Conservation (phyloP, 2,888 invertebrate genomes). For the Nymphalis c-album region DNA sequence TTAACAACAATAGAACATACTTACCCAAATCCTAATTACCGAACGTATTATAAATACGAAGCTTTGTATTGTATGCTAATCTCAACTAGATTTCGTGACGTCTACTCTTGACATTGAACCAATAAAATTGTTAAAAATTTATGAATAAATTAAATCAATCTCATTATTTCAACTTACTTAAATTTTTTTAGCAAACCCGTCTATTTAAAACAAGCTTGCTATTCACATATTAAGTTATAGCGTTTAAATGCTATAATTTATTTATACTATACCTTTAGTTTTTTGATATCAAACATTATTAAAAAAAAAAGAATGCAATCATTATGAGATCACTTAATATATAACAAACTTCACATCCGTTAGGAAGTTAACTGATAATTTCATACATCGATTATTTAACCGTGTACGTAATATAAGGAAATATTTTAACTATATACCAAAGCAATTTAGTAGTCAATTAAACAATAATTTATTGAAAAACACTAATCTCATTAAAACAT, state of each 20-base stretch:
- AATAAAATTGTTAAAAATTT: neutral
- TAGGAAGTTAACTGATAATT: conserved; percentile 39
- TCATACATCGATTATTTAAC: conserved; percentile 42
- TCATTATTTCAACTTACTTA: neutral
- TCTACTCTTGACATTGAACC: conserved; percentile 9
- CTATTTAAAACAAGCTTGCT: too few relatives aligned
- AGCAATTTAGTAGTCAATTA: conserved; percentile 17
- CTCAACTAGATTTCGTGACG: conserved; percentile 6
- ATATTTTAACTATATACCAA: conserved; percentile 25
- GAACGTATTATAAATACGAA: conserved; percentile 13
- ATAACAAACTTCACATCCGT: conserved; percentile 28
- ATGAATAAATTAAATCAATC: neutral
- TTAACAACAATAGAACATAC: conserved; percentile 32
- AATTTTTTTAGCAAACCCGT: too few relatives aligned
- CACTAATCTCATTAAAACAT: neutral
- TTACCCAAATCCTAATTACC: conserved; percentile 31
- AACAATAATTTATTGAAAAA: conserved; percentile 8
- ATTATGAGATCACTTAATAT: conserved; percentile 26
- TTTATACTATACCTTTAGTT: too few relatives aligned
- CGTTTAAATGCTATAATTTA: too few relatives aligned
- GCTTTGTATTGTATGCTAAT: conserved; percentile 28
- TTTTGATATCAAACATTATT: neutral
- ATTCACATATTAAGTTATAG: too few relatives aligned
- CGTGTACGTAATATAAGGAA: conserved; percentile 37
- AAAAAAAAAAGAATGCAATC: conserved; percentile 15